These are phyloP conservation scores for Pseudopodoces humilis DNA, from an alignment of 2,113 vertebrate species.

Conservation along the genomic window DNA sequence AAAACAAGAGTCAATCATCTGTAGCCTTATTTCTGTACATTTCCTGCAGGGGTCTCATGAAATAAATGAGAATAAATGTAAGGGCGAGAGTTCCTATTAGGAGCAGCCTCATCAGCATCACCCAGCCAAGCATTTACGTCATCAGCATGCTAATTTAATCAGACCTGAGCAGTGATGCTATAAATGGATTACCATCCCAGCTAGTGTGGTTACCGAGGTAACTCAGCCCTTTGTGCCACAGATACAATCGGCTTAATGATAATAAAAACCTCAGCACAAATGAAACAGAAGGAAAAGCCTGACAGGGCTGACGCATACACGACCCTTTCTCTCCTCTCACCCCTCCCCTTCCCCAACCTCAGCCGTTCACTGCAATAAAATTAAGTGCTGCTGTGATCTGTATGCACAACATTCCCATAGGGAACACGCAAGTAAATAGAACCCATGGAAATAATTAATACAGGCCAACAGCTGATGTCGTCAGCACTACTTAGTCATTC, in stretches of 20 bases:
- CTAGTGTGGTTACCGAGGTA: conserved; percentile 77
- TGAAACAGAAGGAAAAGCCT: conserved; percentile 65
- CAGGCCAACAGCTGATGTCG: background rate
- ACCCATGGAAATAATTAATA: conserved; percentile 58
- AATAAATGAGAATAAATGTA: conserved; percentile 53
- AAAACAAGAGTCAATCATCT: conserved; percentile 41
- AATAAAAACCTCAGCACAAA: conserved; percentile 67
- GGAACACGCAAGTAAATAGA: conserved; percentile 27
- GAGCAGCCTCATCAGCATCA: conserved; percentile 65
- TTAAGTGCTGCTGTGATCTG: conserved; percentile 52
- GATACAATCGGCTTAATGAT: conserved; percentile 73
- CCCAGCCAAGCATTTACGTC: conserved; percentile 62
- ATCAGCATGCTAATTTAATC: conserved; percentile 74
- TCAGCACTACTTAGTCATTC: conserved; percentile 51
- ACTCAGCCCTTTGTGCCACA: conserved; percentile 71
- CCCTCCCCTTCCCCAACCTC: conserved; percentile 11
- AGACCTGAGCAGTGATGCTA: conserved; percentile 63
- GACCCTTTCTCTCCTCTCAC: conserved; percentile 19
- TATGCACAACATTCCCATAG: conserved; percentile 53
- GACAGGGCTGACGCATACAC: conserved; percentile 50
- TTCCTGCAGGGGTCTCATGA: conserved; percentile 50
- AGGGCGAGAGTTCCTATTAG: conserved; percentile 55
- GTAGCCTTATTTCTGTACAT: conserved; percentile 53
- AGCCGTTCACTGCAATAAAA: conserved; percentile 45
- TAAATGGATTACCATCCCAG: conserved; percentile 72